Evolutionary conservation across 2,113 vertebrate genomes (phyloP).

Genomic region (Silurus glanis): DNA sequence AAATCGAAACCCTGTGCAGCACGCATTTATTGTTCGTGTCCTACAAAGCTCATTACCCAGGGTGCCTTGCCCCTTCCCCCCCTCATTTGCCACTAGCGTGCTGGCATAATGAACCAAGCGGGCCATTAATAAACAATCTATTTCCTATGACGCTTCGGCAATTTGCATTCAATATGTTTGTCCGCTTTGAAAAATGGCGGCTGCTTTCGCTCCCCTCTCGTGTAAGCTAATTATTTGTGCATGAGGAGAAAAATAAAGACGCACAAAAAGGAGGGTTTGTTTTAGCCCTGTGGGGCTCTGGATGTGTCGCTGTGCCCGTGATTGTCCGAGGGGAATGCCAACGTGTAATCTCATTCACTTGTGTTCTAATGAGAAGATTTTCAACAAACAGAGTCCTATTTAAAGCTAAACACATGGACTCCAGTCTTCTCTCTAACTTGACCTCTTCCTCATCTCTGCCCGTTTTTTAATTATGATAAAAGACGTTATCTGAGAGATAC

Average conservation of each 20-base stretch:
- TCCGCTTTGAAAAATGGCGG: constrained; percentile 76
- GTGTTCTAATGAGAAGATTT: not conserved
- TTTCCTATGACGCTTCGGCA: constrained; percentile 78
- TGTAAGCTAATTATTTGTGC: constrained; percentile 79
- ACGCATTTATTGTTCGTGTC: constrained; percentile 73
- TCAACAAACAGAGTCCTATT: not conserved
- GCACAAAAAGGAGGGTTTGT: constrained; percentile 65
- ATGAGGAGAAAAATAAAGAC: constrained; percentile 59
- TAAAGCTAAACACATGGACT: not conserved
- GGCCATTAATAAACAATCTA: constrained; percentile 82
- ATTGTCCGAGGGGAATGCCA: not conserved
- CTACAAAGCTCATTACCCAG: constrained; percentile 76
- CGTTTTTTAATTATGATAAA: not conserved
- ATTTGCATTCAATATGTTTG: constrained; percentile 82
- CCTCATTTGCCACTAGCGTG: constrained; percentile 40
- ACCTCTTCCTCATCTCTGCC: not conserved
- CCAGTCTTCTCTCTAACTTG: not conserved
- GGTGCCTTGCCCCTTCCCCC: constrained; percentile 60
- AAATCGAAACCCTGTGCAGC: constrained; percentile 67
- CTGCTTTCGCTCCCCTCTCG: constrained; percentile 56
- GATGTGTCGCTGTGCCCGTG: constrained; percentile 31
- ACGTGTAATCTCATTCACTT: not conserved
- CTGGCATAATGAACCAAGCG: constrained; percentile 75
- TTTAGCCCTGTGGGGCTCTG: constrained; percentile 65
- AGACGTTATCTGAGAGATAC: not conserved